Evolutionary conservation across 2,797 vertebrate genomes (phyloP), one percentile per base, ranked within the genome.

Genomic region (Kryptolebias ocellatus): DNA sequence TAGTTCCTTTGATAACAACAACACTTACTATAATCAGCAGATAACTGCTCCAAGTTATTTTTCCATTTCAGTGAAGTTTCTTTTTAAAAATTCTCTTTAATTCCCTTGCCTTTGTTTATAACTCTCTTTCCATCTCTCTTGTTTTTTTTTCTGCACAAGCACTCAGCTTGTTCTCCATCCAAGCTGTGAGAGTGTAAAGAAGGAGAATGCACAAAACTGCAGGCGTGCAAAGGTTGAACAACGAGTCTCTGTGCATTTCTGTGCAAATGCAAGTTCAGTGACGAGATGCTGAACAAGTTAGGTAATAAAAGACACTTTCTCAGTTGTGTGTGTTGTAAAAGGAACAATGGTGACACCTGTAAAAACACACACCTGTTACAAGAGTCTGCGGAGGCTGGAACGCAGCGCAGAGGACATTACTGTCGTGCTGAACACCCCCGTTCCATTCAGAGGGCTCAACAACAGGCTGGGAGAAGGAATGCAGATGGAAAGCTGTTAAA

Each of bases 361-460:
- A 67, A 51, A 77, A 15, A 55, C 64, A 80, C 84, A 57, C 83
- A 92, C 90, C 94, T 91, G 94, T 92, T 54, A 86, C 90, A 14
- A 95, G 90, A 60, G 89, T 91, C 51, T 89, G 83, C 0, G 94
- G 94, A 45, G 94, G 90, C 39, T 86, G 89, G 83, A 95, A 95
- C 0, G 89, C 90, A 9, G 91, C 94, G 56, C 86, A 85, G 53
- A 94, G 76, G 67, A 94, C 60, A 3, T 58, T 56, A 0, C 89
- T 70, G 0, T 0, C 58, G 67, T 92, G 93, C 39, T 83, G 69
- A 49, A 75, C 60, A 1, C 88, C 93, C 42, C 94, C 94, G 51
- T 87, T 92, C 94, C 92, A 95, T 79, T 92, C 93, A 15, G 90
- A 95, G 9, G 93, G 91, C 62, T 92, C 83, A 53, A 93, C 84